Base-by-base conservation (phyloP, 1,140 invertebrate genomes). In the Stegodyphus dumicola region DNA sequence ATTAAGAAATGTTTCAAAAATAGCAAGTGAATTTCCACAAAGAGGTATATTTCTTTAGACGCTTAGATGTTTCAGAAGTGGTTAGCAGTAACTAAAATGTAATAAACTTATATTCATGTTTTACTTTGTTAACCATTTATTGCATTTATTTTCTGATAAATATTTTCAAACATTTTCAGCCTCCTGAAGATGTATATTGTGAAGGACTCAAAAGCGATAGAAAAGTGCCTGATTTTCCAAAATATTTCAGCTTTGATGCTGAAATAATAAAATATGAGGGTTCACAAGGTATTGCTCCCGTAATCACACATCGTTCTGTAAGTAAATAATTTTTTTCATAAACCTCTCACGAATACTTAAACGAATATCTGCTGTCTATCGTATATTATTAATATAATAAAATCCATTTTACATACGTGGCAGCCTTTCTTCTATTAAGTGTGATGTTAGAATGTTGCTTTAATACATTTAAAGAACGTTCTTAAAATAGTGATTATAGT, bases 231-330 rank as follows among this genome's bases (percentile, higher is more conserved):
- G n/a, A 6, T 1, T 54, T 84, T n/a, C 10, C 52, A 1, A 33
- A 84, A 15, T 84, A 76, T 84, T 84, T 84, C 73, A 76, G n/a
- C n/a, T 84, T 76, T 52, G 53, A 84, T 48, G 64, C 73, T 4
- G 81, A 84, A 76, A 18, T 84, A 3, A 75, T 84, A 15, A 11
- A 54, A 3, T 84, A 69, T 49, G 65, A 56, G 69, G 69, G 64
- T 51, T 9, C 49, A 9, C 4, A 33, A 4, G 81, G 73, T 33
- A 49, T 84, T 49, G 64, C 52, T 10, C 81, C 81, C 6, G 2
- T 84, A n/a, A 15, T 60, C 54, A 52, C 73, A 13, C 73, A 84
- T 54, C 60, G 73, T 18, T 33, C n/a, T 7, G 81, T 84, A 84
- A 76, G 81, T 76, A 15, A 71, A 0, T 60, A 5, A 2, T 60